These are phyloP conservation scores for Microcebus jonahi DNA, from an alignment of 2,113 vertebrate species.

Conservation along the genomic window DNA sequence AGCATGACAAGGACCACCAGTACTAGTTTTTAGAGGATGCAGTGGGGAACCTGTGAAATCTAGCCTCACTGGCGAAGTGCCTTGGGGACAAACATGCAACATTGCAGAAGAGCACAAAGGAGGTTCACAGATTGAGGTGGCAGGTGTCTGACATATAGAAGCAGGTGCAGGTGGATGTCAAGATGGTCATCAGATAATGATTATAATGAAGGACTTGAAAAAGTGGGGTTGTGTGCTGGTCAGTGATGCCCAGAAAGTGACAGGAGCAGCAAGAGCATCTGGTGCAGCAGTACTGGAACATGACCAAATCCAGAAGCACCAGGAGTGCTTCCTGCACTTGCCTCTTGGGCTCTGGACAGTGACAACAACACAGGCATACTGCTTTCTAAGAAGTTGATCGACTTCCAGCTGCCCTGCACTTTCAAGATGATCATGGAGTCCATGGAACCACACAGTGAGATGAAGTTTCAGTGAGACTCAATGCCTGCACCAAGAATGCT, in stretches of 20 bases:
- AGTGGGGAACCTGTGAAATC: slow-evolving; percentile 85
- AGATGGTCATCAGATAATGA: slow-evolving; percentile 85
- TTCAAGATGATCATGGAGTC: slow-evolving; percentile 84
- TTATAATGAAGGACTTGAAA: slow-evolving; percentile 85
- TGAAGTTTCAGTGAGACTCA: slow-evolving; percentile 88
- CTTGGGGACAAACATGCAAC: slow-evolving; percentile 84
- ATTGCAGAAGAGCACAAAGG: slow-evolving; percentile 85
- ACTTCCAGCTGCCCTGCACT: slow-evolving; percentile 84
- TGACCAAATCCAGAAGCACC: slow-evolving; percentile 86
- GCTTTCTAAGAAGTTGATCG: slow-evolving; percentile 87
- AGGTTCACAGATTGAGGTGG: slow-evolving; percentile 83
- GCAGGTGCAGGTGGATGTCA: slow-evolving; percentile 86
- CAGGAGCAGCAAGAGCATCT: slow-evolving; percentile 86
- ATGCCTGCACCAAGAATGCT: slow-evolving; percentile 85
- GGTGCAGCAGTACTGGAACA: slow-evolving; percentile 84
- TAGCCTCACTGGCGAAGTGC: slow-evolving; percentile 83
- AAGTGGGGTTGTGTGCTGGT: slow-evolving; percentile 83
- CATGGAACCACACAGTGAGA: slow-evolving; percentile 82
- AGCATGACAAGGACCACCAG: slow-evolving; percentile 91
- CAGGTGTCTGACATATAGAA: slow-evolving; percentile 84
- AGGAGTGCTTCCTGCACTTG: slow-evolving; percentile 86
- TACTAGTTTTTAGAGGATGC: slow-evolving; percentile 88
- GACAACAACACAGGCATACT: slow-evolving; percentile 85
- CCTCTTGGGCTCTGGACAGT: slow-evolving; percentile 85
- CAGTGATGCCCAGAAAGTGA: slow-evolving; percentile 85